Percentiles rank a stretch among this genome's conserved stretches.
These are phyloP conservation scores for Temnothorax ravouxi DNA, from an alignment of 2,888 invertebrate species.

Conservation along the genomic window DNA sequence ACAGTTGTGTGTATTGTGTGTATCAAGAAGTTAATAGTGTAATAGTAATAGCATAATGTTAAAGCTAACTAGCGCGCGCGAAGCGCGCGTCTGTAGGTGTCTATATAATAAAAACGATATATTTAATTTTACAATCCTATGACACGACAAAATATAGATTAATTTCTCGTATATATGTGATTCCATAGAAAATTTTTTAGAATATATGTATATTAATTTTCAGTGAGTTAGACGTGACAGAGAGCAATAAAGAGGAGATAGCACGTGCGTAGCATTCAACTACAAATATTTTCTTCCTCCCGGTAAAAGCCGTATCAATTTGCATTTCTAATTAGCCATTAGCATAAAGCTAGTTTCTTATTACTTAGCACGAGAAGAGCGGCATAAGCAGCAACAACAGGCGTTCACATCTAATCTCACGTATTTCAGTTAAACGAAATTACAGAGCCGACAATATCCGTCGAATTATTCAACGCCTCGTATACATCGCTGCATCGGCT, in stretches of 20 bases:
- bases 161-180: neutral
- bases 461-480: neutral
- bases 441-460: neutral
- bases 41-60: too few species aligned
- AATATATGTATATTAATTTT: neutral
- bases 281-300: constrained; percentile 4
- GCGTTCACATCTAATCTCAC: constrained; percentile 3
- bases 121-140: neutral
- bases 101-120: neutral
- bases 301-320: neutral
- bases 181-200: neutral
- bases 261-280: neutral
- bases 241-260: neutral
- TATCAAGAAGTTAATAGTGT: too few species aligned
- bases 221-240: neutral
- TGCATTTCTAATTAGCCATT: constrained; percentile 27
- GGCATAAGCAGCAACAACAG: neutral
- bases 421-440: neutral
- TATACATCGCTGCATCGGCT: neutral
- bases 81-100: too few species aligned
- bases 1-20: too few species aligned
- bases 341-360: constrained; percentile 27
- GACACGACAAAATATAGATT: neutral
- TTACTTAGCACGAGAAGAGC: neutral
- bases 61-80: too few species aligned